Evolutionary conservation across 2,888 invertebrate genomes (phyloP).

Genomic region (Philonicus albiceps): DNA sequence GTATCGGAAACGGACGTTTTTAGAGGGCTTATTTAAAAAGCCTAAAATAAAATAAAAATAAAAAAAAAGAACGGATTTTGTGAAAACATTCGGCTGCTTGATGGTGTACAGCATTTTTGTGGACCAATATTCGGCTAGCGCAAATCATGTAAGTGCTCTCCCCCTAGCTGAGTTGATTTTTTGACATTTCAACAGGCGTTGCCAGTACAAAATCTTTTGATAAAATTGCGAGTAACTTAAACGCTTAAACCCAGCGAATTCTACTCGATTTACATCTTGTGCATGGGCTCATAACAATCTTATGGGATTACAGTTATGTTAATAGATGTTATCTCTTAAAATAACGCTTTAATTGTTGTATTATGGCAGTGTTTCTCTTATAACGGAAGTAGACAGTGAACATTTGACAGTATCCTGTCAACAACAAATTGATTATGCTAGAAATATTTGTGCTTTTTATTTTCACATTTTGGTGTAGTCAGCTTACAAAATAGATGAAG

Average conservation of each 20-base stretch:
- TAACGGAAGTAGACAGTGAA: not conserved
- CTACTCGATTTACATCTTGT: not conserved
- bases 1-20: not conserved
- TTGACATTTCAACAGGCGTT: not conserved
- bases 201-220: not conserved
- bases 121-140: constrained; percentile 13
- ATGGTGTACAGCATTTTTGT: not conserved
- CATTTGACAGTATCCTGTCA: not conserved
- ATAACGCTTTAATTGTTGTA: not conserved
- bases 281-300: not conserved
- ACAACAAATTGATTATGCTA: not conserved
- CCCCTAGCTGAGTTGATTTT: constrained; percentile 17
- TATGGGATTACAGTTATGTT: not conserved
- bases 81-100: not conserved
- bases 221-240: not conserved
- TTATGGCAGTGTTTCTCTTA: not conserved
- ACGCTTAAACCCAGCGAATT: not conserved
- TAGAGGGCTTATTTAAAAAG: not conserved
- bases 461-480: not conserved
- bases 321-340: not conserved
- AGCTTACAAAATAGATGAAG: not conserved
- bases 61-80: too few species aligned
- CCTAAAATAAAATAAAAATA: not conserved
- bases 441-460: not conserved
- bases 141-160: constrained; percentile 16